Evolutionary conservation across 2,113 vertebrate species (phyloP).

Genomic region (Typhlomys cinereus): DNA sequence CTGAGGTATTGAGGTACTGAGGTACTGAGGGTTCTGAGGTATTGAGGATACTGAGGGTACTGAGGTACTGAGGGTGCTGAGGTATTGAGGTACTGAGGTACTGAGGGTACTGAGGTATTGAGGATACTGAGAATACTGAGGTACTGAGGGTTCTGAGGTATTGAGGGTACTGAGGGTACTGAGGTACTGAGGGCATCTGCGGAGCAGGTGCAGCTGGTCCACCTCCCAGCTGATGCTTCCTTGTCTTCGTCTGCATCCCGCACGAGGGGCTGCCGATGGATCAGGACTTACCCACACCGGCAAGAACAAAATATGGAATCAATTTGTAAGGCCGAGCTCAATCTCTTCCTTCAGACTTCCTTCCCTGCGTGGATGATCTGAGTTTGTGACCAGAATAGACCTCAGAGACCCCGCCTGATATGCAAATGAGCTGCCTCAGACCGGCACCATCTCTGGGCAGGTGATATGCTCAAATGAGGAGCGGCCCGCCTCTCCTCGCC

Average conservation of each 20-base stretch:
- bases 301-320: background rate
- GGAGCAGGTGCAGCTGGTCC: background rate
- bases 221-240: background rate
- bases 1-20: too few relatives aligned
- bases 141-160: too few relatives aligned
- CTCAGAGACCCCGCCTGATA: accelerated
- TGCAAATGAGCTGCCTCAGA: background rate
- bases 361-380: background rate
- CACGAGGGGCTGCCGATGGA: background rate
- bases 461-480: background rate
- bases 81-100: too few relatives aligned
- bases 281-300: background rate
- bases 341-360: background rate
- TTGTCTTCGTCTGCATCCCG: background rate
- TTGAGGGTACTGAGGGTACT: too few relatives aligned
- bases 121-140: too few relatives aligned
- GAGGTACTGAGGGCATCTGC: too few relatives aligned
- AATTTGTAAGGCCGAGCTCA: background rate
- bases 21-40: too few relatives aligned
- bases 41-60: too few relatives aligned
- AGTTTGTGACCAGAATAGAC: background rate
- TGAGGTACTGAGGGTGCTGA: too few relatives aligned
- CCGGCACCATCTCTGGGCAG: too few relatives aligned
- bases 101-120: too few relatives aligned
- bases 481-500: accelerated